Base-by-base conservation (phyloP, 2,797 vertebrate genomes). In the Odontamblyopus lacepedii region DNA sequence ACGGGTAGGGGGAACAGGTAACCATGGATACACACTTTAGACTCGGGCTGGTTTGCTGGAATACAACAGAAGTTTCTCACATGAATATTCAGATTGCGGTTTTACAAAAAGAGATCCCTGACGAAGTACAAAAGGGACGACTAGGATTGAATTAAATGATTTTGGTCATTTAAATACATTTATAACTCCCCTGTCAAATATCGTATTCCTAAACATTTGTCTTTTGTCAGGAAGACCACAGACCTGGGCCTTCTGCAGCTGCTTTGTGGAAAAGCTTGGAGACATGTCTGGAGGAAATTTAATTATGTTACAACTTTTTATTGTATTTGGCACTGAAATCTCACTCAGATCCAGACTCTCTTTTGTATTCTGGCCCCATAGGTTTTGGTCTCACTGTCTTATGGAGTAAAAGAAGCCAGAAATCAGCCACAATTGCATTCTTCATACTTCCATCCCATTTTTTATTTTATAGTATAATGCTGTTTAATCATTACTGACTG, bases 1-100 rank as follows among this genome's bases (percentile, higher is more conserved):
- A 96, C 93, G 6, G 95, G 95, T 86, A 96, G 87, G 6, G 96
- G 96, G 77, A 97, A 97, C 62, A 97, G 95, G 88, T 96, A 96
- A 68, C 96, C 96, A 8, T 94, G 92, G 85, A 94, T 85, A 78
- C 96, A 97, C 75, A 90, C 72, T 80, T 97, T 97, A 64, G 92
- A 92, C 55, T 92, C 91, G 1, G 94, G 94, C 81, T 96, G 95
- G 86, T 94, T 96, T 67, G 95, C 96, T 97, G 6, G 18, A 71
- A 19, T 2, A 57, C 70, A 63, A 63, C 57, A 2, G 67, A 73
- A 67, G 73, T 23, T 66, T 66, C 12, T 44, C 35, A 26, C 63
- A 13, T 38, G 18, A 63, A 23, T 63, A 48, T 48, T 48, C 12
- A 48, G 15, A 48, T 48, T 48, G 35, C 4, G 62, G 35, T n/a